Evolutionary conservation across 2,113 vertebrate genomes (phyloP).

Genomic region (Peromyscus polionotus): DNA sequence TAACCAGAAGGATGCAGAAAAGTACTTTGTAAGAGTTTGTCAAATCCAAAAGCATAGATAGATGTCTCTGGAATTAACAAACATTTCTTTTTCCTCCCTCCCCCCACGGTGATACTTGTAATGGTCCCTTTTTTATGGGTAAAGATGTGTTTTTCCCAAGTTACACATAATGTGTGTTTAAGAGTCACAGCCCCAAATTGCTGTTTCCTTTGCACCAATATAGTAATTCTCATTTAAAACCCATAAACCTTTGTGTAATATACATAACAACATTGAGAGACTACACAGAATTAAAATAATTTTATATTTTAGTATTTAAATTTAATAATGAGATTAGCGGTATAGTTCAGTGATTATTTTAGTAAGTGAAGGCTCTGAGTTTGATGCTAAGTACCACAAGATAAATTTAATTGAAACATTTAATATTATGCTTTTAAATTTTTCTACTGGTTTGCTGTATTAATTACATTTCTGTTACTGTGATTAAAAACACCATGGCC

Average conservation of each 20-base stretch:
- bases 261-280: background rate
- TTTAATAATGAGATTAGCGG: background rate
- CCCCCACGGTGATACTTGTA: background rate
- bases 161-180: background rate
- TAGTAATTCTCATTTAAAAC: conserved; percentile 71
- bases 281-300: background rate
- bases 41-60: background rate
- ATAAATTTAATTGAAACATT: background rate
- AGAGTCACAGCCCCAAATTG: background rate
- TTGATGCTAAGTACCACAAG: no score
- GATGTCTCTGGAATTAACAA: background rate
- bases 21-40: background rate
- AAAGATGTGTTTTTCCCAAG: background rate
- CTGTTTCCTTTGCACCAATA: background rate
- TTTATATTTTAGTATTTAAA: conserved; percentile 19
- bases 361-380: background rate
- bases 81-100: background rate
- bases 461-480: background rate
- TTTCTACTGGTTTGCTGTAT: background rate
- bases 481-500: background rate
- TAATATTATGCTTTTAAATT: background rate
- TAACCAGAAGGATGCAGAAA: background rate
- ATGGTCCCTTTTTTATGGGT: background rate
- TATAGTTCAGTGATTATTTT: background rate
- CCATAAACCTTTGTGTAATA: conserved; percentile 4